Evolutionary conservation across 2,113 vertebrate genomes (phyloP), one percentile per base, ranked within the genome.

Genomic region (Petrocephalus zakoni): DNA sequence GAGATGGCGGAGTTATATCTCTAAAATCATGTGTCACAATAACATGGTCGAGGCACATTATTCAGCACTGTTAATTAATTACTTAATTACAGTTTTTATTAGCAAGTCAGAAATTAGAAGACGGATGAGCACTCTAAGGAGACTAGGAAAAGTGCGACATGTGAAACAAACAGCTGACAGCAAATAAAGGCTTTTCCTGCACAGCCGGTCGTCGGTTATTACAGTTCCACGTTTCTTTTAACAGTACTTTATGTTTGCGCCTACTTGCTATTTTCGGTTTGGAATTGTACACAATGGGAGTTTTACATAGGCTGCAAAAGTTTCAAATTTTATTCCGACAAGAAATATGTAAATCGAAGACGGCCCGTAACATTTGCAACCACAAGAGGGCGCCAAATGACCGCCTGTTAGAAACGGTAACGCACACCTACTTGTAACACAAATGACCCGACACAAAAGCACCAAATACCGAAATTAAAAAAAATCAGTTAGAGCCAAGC

Each of bases 371-470:
- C 53, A 47, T 47, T 47, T 46, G 10, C 78, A 46, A 83, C 72
- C 88, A 88, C 88, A 83, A 83, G 88, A 53, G 29, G 88, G 52
- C 9, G 88, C 78, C 25, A 84, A 53, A 84, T 37, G 52, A 88
- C 81, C 53, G 81, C 42, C 6, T 83, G 46, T 49, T 83, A 47
- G 19, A 42, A 42, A 42, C 29, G 34, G 6, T 34, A 34, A 53
- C 1, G 15, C 10, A 42, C 5, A 78, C 37, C 17, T 17, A 10
- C 37, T 37, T 72, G n/a, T 75, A 5, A 75, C 68, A 17, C 68
- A 25, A 64, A 22, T 21, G 78, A 46, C 8, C 7, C 49, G 81
- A 83, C 10, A 47, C 21, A 83, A 78, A 53, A 78, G 34, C 2
- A 34, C 46, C 49, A 83, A n/a, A 83, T 37, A n/a, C 8, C 81